phyloP scores from a whole-genome alignment of 2,797 vertebrate genomes.

The Leptatherina wallacei region DNA sequence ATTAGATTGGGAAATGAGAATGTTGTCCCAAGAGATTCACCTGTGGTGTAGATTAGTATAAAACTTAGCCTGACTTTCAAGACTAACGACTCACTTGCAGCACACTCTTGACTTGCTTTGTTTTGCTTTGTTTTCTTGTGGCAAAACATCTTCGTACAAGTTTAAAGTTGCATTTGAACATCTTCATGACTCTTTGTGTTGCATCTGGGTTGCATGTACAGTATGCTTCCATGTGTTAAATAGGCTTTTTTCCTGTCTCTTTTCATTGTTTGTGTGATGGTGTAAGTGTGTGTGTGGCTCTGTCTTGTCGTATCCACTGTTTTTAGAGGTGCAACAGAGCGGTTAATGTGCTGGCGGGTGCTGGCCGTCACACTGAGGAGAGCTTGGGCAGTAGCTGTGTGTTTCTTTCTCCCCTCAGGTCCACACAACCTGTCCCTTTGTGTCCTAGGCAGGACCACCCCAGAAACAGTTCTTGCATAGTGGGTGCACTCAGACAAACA shows the following conservation, averaged over 20 bases:
- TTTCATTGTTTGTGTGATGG: slow-evolving; percentile 30
- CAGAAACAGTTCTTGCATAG: slow-evolving; percentile 20
- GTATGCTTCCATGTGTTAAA: slow-evolving; percentile 43
- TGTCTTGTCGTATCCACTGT: slow-evolving; percentile 50
- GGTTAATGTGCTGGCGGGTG: slow-evolving; percentile 67
- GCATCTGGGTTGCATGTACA: slow-evolving; percentile 19
- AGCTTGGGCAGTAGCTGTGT: slow-evolving; percentile 55
- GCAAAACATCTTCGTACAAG: neutral
- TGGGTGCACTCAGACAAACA: slow-evolving; percentile 28
- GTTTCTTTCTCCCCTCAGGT: slow-evolving; percentile 57
- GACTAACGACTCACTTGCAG: slow-evolving; percentile 6
- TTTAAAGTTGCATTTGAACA: slow-evolving; percentile 10
- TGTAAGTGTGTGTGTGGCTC: slow-evolving; percentile 37
- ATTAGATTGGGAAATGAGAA: slow-evolving; percentile 65
- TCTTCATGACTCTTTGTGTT: slow-evolving; percentile 15
- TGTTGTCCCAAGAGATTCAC: slow-evolving; percentile 50
- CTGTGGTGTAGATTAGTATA: slow-evolving; percentile 42
- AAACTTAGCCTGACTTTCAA: slow-evolving; percentile 13
- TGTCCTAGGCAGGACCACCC: slow-evolving; percentile 50
- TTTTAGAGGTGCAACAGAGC: slow-evolving; percentile 67
- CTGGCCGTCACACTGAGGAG: slow-evolving; percentile 61
- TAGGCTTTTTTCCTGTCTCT: slow-evolving; percentile 20
- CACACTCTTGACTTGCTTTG: slow-evolving; percentile 13
- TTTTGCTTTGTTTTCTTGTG: slow-evolving; percentile 5
- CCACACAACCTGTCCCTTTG: slow-evolving; percentile 72